Conservation (phyloP, 2,113 vertebrate species). For the Nibea albiflora region DNA sequence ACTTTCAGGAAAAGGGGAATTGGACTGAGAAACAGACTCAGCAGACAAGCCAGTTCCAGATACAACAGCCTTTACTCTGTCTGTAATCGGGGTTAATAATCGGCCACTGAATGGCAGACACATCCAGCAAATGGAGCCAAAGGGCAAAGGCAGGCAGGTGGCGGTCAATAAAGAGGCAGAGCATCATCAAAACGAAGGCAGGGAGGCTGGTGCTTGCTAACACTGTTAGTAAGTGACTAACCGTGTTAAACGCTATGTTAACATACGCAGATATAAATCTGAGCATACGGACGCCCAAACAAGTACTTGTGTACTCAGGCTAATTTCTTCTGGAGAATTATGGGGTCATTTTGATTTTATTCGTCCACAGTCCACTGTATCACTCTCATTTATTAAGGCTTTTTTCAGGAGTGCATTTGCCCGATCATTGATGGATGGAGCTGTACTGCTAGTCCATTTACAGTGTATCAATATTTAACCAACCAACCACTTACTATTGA, state of each 20-base stretch:
- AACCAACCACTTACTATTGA: conserved; percentile 6
- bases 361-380: not conserved
- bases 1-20: not conserved
- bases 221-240: too few species aligned
- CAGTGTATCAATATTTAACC: conserved; percentile 39
- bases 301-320: too few species aligned
- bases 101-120: not conserved
- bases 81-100: conserved; percentile 1
- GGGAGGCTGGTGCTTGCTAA: not conserved
- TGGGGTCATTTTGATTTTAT: not conserved
- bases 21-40: conserved; percentile 4
- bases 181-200: not conserved
- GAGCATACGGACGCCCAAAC: too few species aligned
- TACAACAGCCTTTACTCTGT: not conserved
- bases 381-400: not conserved
- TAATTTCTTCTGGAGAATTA: not conserved
- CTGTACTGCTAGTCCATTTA: conserved; percentile 5
- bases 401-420: not conserved
- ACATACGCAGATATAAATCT: too few species aligned
- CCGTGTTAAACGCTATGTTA: too few species aligned
- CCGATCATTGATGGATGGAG: not conserved
- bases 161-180: conserved; percentile 5
- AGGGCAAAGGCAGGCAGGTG: conserved; percentile 11
- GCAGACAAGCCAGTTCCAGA: conserved; percentile 1
- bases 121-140: not conserved